These are phyloP conservation scores for Regulus satrapa DNA, from an alignment of 2,113 vertebrate genomes.

Conservation along the genomic window DNA sequence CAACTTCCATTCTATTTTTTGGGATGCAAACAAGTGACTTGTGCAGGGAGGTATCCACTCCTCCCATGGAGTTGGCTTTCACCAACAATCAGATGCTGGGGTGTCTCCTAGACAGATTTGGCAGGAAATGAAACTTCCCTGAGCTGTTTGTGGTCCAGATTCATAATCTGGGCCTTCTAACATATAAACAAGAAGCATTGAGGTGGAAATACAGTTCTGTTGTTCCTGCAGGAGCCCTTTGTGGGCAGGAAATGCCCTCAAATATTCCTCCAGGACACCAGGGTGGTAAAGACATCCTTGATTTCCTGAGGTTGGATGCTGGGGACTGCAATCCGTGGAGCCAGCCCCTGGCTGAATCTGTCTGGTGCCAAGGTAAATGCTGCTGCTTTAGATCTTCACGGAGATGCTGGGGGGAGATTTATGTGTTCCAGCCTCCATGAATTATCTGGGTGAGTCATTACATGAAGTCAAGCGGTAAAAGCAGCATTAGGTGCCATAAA, in stretches of 20 bases:
- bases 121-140: not conserved
- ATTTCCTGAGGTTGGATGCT: not conserved
- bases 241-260: not conserved
- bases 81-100: not conserved
- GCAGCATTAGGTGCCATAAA: not conserved
- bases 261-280: not conserved
- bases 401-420: not conserved
- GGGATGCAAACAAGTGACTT: not conserved
- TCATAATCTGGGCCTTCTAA: not conserved
- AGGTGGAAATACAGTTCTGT: not conserved
- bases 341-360: not conserved
- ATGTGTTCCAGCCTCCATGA: not conserved
- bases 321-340: not conserved
- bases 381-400: not conserved
- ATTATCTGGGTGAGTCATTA: not conserved
- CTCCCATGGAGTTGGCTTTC: fast-evolving
- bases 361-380: not conserved
- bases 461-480: not conserved
- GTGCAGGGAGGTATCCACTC: not conserved
- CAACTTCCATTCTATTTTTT: not conserved
- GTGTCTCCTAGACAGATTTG: not conserved
- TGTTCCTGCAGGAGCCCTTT: not conserved
- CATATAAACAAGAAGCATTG: fast-evolving
- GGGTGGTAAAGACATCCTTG: not conserved
- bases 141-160: not conserved